Evolutionary conservation across 2,888 invertebrate species (phyloP), one percentile per base, ranked within the genome.

Genomic region (Microplitis deprimator): DNA sequence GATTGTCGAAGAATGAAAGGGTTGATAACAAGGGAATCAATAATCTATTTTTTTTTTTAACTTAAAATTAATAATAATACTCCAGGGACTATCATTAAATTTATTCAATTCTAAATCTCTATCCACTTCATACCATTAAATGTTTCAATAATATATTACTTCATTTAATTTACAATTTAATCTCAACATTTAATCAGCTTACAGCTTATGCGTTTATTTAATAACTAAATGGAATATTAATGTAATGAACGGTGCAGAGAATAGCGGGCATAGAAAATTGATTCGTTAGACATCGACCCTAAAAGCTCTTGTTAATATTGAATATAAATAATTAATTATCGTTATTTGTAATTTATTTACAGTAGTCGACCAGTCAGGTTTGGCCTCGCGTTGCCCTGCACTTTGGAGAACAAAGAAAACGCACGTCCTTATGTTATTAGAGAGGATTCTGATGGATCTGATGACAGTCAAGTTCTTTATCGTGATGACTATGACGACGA

Each of bases 391-490:
- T 90, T 95, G 87, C 94, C 95, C 79, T 94, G 94, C 89, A 94
- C 95, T 67, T 90, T 93, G 87, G 96, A 97, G 89, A 96, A 97
- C 91, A 97, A 97, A 90, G 97, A 97, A 91, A 96, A 96, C 88
- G 92, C 96, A 73, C 93, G 95, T 84, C 96, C 96, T 79, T 95
- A 94, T 92, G 92, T 93, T 84, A 93, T 94, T 87, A 92, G 93
- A 81, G 94, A 94, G 87, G 94, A 93, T 85, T 86, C 87, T 65
- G 90, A 90, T 79, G 94, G 94, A 84, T 92, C 93, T 68, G 92
- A 91, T 81, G 92, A 91, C 89, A 86, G 92, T 87, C 87, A 93
- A 91, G 93, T 95, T 81, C 93, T 95, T 82, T 95, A 96, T 91
- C 92, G 95, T 83, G 94, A 94, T 80, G 93, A 94, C 84, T 93